A percentile compares a stretch with the other conserved stretches of the same genome.
Conservation (phyloP, 1,140 invertebrate genomes). For the Meloidogyne hapla region DNA sequence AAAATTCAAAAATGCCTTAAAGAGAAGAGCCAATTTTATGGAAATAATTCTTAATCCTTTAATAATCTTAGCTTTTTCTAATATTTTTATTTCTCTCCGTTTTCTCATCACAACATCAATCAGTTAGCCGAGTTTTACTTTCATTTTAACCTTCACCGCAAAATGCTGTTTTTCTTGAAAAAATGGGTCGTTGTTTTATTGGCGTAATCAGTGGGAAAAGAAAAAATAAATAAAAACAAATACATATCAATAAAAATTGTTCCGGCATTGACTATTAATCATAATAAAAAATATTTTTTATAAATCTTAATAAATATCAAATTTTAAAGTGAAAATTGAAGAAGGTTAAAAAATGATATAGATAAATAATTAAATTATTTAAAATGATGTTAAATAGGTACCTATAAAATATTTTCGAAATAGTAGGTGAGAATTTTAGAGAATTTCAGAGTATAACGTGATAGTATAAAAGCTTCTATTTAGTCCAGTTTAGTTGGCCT, state of each 20-base stretch:
- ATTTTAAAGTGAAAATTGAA: no score
- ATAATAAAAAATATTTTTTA: background rate
- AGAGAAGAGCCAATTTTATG: background rate
- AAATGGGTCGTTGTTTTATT: conserved; percentile 5
- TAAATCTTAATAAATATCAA: no score
- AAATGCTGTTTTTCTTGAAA: background rate
- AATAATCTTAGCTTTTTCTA: background rate
- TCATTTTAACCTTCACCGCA: background rate
- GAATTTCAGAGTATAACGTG: no score
- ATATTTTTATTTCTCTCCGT: background rate
- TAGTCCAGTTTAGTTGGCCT: no score
- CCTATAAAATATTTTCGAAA: no score
- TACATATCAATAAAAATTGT: background rate
- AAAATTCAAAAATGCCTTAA: no score
- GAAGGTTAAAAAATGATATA: no score
- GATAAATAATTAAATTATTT: no score
- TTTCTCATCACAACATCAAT: background rate
- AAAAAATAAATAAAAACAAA: background rate
- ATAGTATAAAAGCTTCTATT: no score
- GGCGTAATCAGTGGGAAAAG: background rate
- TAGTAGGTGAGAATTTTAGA: no score
- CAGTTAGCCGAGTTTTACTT: background rate
- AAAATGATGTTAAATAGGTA: no score
- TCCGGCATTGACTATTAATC: background rate
- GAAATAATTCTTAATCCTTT: background rate